Evolutionary conservation across 2,113 vertebrate species (phyloP).

Genomic region (Todiramphus saurophagus): DNA sequence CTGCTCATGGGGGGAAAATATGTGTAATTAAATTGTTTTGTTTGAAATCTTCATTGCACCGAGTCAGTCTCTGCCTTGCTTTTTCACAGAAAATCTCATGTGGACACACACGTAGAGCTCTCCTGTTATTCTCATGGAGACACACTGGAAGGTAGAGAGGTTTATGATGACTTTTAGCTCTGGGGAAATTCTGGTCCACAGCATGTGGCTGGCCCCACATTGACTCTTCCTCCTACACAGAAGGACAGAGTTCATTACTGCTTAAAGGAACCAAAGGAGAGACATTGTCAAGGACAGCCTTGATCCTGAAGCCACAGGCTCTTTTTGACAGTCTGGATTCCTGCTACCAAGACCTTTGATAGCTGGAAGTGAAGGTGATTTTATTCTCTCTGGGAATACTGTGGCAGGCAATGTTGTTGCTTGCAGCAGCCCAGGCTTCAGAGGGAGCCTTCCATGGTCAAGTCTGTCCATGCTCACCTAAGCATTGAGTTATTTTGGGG

Average conservation of each 20-base stretch:
- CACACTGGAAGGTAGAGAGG: not conserved
- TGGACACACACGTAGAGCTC: not conserved
- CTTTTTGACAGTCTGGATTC: not conserved
- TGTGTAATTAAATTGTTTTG: not conserved
- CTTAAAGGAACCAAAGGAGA: not conserved
- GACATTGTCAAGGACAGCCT: not conserved
- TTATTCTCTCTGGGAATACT: not conserved
- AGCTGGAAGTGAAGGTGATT: not conserved
- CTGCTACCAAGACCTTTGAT: not conserved
- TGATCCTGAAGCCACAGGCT: not conserved
- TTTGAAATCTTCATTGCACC: not conserved
- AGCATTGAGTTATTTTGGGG: not conserved
- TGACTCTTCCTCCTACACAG: not conserved
- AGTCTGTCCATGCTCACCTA: too few species aligned
- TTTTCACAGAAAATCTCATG: not conserved
- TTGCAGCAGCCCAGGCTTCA: not conserved
- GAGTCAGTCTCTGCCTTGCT: not conserved
- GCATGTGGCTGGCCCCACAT: not conserved
- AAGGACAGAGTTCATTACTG: not conserved
- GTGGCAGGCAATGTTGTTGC: not conserved
- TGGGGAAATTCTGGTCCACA: not conserved
- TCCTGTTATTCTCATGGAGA: not conserved
- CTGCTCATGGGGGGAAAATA: not conserved
- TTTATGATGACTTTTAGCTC: not conserved
- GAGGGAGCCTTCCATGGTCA: not conserved